Evolutionary conservation across 1,140 invertebrate genomes (phyloP).

Genomic region (Helicoverpa zea): DNA sequence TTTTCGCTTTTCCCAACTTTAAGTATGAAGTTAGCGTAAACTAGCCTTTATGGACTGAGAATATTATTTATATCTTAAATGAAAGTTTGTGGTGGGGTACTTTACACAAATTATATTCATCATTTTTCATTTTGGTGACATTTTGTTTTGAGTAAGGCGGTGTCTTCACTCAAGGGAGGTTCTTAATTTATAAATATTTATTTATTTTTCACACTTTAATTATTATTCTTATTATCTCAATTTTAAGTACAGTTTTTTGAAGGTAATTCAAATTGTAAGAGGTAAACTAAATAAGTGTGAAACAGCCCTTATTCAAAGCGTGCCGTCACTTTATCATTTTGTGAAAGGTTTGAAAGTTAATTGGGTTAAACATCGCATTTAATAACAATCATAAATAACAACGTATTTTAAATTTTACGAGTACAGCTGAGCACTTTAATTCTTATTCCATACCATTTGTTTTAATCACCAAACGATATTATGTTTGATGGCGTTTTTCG

Average conservation of each 20-base stretch:
- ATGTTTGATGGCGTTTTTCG: too few relatives aligned
- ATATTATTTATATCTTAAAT: slow-evolving; percentile 35
- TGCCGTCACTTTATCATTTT: slow-evolving; percentile 14
- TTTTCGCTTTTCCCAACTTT: slow-evolving; percentile 56
- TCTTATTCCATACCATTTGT: too few relatives aligned
- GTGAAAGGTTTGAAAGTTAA: slow-evolving; percentile 1
- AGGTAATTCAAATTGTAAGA: too few relatives aligned
- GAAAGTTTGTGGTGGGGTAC: slow-evolving; percentile 14
- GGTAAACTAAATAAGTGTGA: too few relatives aligned
- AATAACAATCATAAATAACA: slow-evolving; percentile 12
- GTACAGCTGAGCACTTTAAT: too few relatives aligned
- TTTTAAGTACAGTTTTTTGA: too few relatives aligned
- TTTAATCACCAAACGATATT: too few relatives aligned
- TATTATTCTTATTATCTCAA: too few relatives aligned
- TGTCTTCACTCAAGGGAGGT: too few relatives aligned
- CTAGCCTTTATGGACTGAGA: slow-evolving; percentile 32
- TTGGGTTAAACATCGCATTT: slow-evolving; percentile 25
- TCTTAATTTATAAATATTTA: too few relatives aligned
- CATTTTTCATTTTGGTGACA: slow-evolving; percentile 27
- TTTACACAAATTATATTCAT: slow-evolving; percentile 30
- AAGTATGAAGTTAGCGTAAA: slow-evolving; percentile 52
- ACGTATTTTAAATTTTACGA: not conserved
- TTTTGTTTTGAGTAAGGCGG: slow-evolving; percentile 5
- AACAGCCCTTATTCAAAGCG: not conserved
- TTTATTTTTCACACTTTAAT: too few relatives aligned